Evolutionary conservation across 2,888 invertebrate genomes (phyloP).

Genomic region (Epistrophe eligans): DNA sequence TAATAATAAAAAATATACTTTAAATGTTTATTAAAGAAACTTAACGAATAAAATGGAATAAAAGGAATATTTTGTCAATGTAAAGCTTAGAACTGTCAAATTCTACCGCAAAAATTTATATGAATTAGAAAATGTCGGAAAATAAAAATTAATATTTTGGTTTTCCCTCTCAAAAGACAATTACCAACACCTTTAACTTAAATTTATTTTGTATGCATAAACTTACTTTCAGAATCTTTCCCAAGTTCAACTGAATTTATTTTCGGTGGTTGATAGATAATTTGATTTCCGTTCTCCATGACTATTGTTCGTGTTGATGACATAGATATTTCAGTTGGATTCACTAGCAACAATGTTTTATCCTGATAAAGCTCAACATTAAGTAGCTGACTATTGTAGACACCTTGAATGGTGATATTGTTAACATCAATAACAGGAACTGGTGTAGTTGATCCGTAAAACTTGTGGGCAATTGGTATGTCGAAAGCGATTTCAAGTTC

Average conservation of each 20-base stretch:
- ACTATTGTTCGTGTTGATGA: slow-evolving; percentile 70
- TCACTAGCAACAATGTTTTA: slow-evolving; percentile 80
- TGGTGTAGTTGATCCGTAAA: slow-evolving; percentile 79
- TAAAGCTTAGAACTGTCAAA: no score
- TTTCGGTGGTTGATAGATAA: slow-evolving; percentile 39
- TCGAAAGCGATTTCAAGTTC: slow-evolving; percentile 80
- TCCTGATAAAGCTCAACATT: slow-evolving; percentile 81
- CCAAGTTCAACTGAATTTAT: slow-evolving; percentile 39
- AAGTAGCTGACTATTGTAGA: slow-evolving; percentile 81
- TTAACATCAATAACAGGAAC: slow-evolving; percentile 81
- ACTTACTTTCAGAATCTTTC: slow-evolving; percentile 60
- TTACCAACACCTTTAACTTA: no score
- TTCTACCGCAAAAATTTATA: no score
- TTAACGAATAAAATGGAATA: no score
- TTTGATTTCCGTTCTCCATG: slow-evolving; percentile 73
- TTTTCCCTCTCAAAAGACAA: no score
- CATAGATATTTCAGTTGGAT: slow-evolving; percentile 79
- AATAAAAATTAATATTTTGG: no score
- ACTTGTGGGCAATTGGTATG: slow-evolving; percentile 82
- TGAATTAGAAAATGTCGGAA: no score
- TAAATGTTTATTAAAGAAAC: no score
- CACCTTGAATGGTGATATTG: slow-evolving; percentile 81
- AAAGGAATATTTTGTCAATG: no score
- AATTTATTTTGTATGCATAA: not conserved
- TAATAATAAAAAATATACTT: no score